These are phyloP conservation scores for Limnephilus rhombicus DNA, from an alignment of 2,888 invertebrate species.

Conservation along the genomic window DNA sequence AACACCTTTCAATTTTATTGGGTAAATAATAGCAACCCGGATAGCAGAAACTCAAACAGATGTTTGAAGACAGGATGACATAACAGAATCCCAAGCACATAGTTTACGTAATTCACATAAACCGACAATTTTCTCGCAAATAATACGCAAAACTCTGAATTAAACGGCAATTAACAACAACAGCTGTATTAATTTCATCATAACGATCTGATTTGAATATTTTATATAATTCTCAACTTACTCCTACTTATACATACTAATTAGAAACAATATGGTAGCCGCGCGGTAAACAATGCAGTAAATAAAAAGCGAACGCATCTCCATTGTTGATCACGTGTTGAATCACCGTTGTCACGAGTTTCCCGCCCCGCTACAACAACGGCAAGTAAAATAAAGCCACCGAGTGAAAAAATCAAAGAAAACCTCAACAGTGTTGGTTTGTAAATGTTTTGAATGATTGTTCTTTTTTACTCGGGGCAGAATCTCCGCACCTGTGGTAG, in stretches of 20 bases:
- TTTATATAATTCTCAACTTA: neutral
- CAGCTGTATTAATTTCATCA: neutral
- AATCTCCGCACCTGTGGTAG: neutral
- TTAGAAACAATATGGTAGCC: neutral
- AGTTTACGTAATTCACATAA: neutral
- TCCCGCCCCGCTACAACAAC: neutral
- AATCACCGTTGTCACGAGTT: conserved; percentile 22
- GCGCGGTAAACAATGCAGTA: neutral
- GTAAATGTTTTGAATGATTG: neutral
- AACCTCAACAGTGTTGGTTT: neutral
- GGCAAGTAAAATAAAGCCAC: conserved; percentile 14
- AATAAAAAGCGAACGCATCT: conserved; percentile 30
- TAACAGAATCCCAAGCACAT: neutral
- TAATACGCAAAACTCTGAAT: neutral
- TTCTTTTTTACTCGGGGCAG: conserved; percentile 25
- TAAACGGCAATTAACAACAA: neutral
- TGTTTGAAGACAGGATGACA: neutral
- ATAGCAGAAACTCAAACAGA: neutral
- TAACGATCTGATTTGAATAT: neutral
- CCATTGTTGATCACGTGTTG: conserved; percentile 18
- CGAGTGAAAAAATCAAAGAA: neutral
- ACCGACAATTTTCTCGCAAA: neutral
- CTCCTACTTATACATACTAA: neutral
- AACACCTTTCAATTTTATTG: neutral
- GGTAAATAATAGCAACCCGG: neutral